Conservation (phyloP, 2,888 invertebrate genomes). For the Noctua fimbriata region DNA sequence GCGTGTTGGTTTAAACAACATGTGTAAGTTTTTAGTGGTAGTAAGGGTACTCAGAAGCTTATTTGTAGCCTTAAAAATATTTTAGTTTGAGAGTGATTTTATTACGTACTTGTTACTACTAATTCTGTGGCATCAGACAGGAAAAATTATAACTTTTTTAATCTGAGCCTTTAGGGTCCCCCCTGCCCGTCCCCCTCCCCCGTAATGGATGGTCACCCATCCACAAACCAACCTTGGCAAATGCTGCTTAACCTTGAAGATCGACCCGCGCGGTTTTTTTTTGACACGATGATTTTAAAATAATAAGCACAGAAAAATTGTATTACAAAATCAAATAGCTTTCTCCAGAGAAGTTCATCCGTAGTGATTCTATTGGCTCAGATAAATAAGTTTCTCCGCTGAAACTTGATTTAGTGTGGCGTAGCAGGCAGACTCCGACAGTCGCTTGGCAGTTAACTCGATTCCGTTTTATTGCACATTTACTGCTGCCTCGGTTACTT, state of each 20-base stretch:
- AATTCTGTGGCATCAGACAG: no score
- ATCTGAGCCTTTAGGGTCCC: no score
- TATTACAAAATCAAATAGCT: constrained; percentile 53
- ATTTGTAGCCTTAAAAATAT: no score
- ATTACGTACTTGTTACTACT: no score
- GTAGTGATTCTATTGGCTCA: constrained; percentile 64
- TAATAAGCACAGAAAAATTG: constrained; percentile 21
- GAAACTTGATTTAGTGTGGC: constrained; percentile 64
- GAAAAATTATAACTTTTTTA: no score
- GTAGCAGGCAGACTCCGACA: constrained; percentile 47
- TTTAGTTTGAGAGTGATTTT: no score
- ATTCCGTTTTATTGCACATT: constrained; percentile 67
- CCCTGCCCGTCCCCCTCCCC: no score
- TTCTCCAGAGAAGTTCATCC: constrained; percentile 49
- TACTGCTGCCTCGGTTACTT: constrained; percentile 59
- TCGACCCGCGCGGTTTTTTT: neutral
- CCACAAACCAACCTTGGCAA: neutral
- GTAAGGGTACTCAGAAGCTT: no score
- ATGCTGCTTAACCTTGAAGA: neutral
- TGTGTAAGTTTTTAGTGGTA: no score
- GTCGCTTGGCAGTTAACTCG: constrained; percentile 64
- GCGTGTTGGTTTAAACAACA: no score
- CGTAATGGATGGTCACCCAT: neutral
- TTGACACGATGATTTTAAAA: constrained; percentile 1
- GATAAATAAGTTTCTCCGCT: constrained; percentile 67